phyloP scores from a whole-genome alignment of 2,888 invertebrate species.

The Drosophila algonquin region DNA sequence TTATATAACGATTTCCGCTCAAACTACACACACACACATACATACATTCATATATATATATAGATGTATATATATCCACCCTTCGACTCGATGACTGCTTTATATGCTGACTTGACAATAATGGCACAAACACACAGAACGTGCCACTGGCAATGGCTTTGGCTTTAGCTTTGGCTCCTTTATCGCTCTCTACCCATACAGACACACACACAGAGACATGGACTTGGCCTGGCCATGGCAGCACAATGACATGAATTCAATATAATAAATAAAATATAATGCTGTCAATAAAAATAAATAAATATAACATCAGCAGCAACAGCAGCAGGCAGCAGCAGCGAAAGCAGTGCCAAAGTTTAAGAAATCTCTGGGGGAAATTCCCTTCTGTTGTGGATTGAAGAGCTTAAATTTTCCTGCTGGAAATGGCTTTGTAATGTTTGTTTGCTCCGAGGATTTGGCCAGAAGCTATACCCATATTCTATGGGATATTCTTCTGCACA shows the following conservation, averaged over 20 bases:
- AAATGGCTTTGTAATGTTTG: slow-evolving; percentile 74
- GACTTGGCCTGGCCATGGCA: slow-evolving; percentile 61
- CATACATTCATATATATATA: too few species aligned
- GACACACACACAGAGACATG: not conserved
- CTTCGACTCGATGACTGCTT: slow-evolving; percentile 45
- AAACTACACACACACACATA: slow-evolving; percentile 34
- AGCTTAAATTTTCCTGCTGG: slow-evolving; percentile 68
- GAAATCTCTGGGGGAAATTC: slow-evolving; percentile 56
- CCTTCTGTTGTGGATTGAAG: slow-evolving; percentile 44
- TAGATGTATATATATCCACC: not conserved
- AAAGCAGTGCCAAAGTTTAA: slow-evolving; percentile 50
- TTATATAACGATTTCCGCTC: slow-evolving; percentile 81
- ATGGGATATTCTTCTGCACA: too few species aligned
- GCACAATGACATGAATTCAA: slow-evolving; percentile 78
- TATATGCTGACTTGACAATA: slow-evolving; percentile 79
- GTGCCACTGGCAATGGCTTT: slow-evolving; percentile 55
- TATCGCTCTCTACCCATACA: not conserved
- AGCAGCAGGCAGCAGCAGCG: slow-evolving; percentile 14
- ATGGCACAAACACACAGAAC: slow-evolving; percentile 60
- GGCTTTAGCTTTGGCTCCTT: slow-evolving; percentile 28
- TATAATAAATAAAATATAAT: slow-evolving; percentile 80
- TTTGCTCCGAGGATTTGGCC: slow-evolving; percentile 62
- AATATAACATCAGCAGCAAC: slow-evolving; percentile 51
- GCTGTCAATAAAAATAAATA: slow-evolving; percentile 80
- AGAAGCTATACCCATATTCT: too few species aligned